Evolutionary conservation across 1,140 invertebrate genomes (phyloP).

Genomic region (Parasteatoda tepidariorum): DNA sequence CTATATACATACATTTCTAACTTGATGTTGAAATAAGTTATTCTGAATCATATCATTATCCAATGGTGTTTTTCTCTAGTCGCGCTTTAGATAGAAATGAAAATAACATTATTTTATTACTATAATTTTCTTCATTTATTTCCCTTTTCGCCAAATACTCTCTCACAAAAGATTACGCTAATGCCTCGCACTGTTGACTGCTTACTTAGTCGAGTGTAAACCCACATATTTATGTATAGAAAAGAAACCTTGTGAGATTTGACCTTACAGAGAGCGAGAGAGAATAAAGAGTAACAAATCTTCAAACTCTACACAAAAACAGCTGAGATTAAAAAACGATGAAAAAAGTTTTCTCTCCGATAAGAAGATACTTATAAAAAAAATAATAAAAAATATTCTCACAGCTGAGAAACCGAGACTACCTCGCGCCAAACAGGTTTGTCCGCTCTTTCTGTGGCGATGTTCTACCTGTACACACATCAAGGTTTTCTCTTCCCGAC

Average conservation of each 20-base stretch:
- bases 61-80: too few relatives aligned
- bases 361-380: too few relatives aligned
- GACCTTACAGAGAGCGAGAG: neutral
- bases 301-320: slow-evolving; percentile 10
- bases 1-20: too few relatives aligned
- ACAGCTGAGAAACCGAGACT: slow-evolving; percentile 34
- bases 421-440: slow-evolving; percentile 47
- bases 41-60: too few relatives aligned
- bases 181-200: too few relatives aligned
- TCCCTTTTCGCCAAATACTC: neutral
- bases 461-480: slow-evolving; percentile 44
- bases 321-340: slow-evolving; percentile 11
- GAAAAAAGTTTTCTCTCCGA: slow-evolving; percentile 4
- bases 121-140: too few relatives aligned
- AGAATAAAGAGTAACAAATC: neutral
- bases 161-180: too few relatives aligned
- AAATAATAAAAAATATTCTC: neutral
- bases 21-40: too few relatives aligned
- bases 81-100: too few relatives aligned
- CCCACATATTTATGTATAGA: neutral
- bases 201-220: neutral
- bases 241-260: neutral
- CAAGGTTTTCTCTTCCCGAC: slow-evolving; percentile 28
- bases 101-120: too few relatives aligned
- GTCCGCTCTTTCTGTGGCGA: slow-evolving; percentile 33